phyloP scores from a whole-genome alignment of 2,888 invertebrate species.

The Gymnocheta viridis region DNA sequence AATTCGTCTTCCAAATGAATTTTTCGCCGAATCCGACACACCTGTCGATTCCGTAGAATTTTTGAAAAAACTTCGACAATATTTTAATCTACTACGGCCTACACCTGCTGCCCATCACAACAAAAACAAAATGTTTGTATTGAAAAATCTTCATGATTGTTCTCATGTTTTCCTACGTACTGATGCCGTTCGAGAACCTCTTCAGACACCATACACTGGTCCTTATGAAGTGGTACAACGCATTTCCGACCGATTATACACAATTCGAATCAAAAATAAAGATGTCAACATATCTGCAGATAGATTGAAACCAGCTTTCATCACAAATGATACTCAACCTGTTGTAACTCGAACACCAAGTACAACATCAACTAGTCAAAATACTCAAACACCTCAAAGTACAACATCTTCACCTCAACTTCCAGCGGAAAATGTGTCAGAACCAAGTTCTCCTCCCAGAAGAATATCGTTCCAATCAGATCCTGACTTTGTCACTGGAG shows the following conservation, averaged over 20 bases:
- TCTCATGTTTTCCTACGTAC: constrained; percentile 8
- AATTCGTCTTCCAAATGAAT: constrained; percentile 3
- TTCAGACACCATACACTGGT: too few relatives aligned
- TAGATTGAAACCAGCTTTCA: constrained; percentile 47
- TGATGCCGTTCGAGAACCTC: constrained; percentile 4
- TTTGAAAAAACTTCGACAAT: background rate
- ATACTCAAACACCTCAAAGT: too few relatives aligned
- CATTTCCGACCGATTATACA: constrained; percentile 37
- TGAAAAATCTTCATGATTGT: constrained; percentile 39
- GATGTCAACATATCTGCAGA: constrained; percentile 31
- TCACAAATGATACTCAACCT: constrained; percentile 17
- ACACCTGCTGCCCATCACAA: background rate
- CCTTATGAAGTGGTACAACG: constrained; percentile 44
- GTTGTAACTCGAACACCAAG: too few relatives aligned
- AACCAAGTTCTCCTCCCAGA: background rate
- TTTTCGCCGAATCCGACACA: constrained; percentile 18
- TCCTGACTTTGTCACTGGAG: constrained; percentile 34
- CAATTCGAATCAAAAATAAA: constrained; percentile 32
- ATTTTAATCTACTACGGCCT: background rate
- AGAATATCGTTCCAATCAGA: background rate
- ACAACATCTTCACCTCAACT: background rate
- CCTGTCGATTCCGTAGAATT: background rate
- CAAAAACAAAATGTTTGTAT: constrained; percentile 54
- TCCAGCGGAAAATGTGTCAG: background rate
- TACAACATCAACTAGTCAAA: background rate